A percentile compares a stretch with the other conserved stretches of the same genome.
phyloP scores from a whole-genome alignment of 1,140 invertebrate genomes.

The Diabrotica undecimpunctata region DNA sequence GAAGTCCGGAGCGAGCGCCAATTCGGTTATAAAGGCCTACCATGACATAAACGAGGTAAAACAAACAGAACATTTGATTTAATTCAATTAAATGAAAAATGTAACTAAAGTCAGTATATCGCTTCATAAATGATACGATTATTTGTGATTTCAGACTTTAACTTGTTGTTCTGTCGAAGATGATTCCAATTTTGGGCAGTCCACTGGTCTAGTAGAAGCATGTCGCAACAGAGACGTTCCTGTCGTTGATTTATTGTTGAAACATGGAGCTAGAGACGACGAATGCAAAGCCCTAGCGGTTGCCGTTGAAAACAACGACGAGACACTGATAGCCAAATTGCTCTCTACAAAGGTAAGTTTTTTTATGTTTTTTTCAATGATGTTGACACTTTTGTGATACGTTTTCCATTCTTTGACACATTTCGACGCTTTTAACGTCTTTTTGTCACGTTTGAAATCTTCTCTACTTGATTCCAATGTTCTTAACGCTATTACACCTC shows the following conservation, averaged over 20 bases:
- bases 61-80: neutral
- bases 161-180: slow-evolving; percentile 44
- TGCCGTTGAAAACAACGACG: slow-evolving; percentile 66
- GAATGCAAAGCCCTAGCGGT: slow-evolving; percentile 76
- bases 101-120: neutral
- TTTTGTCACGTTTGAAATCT: neutral
- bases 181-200: slow-evolving; percentile 49
- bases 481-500: no score
- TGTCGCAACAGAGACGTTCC: slow-evolving; percentile 62
- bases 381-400: no score
- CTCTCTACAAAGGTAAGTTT: slow-evolving; percentile 67
- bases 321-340: slow-evolving; percentile 68
- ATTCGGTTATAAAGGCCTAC: slow-evolving; percentile 58
- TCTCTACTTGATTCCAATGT: no score
- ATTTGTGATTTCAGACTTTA: slow-evolving; percentile 33
- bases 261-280: slow-evolving; percentile 83
- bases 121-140: neutral
- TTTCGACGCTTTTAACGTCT: no score
- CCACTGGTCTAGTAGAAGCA: slow-evolving; percentile 69
- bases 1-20: slow-evolving; percentile 68
- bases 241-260: slow-evolving; percentile 70
- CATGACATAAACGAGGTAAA: slow-evolving; percentile 47
- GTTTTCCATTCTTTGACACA: no score
- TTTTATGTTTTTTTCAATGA: no score
- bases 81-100: neutral